Base-by-base conservation (phyloP, 1,140 invertebrate genomes). In the Zaprionus lachaisei region DNA sequence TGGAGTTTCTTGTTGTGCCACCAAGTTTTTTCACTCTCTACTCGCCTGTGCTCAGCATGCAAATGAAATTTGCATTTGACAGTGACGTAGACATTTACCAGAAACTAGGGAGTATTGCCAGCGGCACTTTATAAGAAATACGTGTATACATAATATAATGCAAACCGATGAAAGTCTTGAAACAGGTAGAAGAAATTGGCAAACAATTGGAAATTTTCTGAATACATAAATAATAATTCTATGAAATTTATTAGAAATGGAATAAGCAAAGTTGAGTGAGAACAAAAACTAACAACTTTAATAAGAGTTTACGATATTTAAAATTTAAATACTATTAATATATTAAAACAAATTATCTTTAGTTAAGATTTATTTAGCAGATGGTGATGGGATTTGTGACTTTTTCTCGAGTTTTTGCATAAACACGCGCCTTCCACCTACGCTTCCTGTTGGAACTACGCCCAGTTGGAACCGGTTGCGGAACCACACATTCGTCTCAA, bases 51-150 rank as follows among this genome's bases (percentile, higher is more conserved):
- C 66, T 58, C 67, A 34, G 73, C 78, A 76, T 78, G 67, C 79
- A 90, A 90, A 83, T 75, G 73, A 80, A 87, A 84, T 87, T 87
- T 81, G 74, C 84, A 89, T 87, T 75, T 83, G 81, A 71, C 84
- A 87, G 84, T 83, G 84, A 82, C 74, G 74, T 55, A 60, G 71
- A 58, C 49, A 51, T 56, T 34, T 61, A 28, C 41, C 69, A n/a
- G 34, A 12, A 34, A 60, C 51, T 56, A 28, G 47, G 31, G 71
- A 49, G 24, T 20, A 26, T n/a, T 38, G 28, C 56, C 28, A 14
- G 34, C 20, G 11, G 56, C 56, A 56, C 7, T 20, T 58, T 26
- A 15, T 28, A 12, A 28, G 20, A 20, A 26, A 22, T 62, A 62
- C 20, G 3, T 5, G 47, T 51, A 7, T 11, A 20, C 38, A 41